These are phyloP conservation scores for Tachysurus vachellii DNA, from an alignment of 2,113 vertebrate species.

Conservation along the genomic window DNA sequence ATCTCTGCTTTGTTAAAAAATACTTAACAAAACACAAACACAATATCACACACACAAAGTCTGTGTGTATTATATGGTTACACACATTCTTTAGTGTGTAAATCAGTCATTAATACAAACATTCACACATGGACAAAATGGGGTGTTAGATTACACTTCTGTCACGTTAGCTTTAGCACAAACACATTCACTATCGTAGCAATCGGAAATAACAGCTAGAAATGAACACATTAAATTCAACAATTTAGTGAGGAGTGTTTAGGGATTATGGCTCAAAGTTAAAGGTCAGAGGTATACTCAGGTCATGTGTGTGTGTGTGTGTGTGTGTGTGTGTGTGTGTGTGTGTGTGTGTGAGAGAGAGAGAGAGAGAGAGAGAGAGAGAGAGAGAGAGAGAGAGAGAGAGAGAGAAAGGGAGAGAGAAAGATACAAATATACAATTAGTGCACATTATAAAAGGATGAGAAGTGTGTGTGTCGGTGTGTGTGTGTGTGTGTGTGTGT, in stretches of 20 bases:
- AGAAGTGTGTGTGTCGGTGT: no score
- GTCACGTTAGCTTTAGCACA: background rate
- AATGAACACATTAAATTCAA: background rate
- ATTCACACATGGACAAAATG: background rate
- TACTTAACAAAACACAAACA: background rate
- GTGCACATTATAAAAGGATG: no score
- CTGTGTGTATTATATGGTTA: background rate
- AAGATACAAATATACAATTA: no score
- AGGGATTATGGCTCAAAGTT: background rate
- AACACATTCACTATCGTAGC: background rate
- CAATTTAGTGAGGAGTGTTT: background rate
- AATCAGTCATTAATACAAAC: background rate
- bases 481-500: slow-evolving; percentile 1
- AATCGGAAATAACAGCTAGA: background rate
- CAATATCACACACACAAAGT: background rate
- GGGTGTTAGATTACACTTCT: background rate
- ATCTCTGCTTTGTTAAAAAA: no score
- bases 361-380: no score
- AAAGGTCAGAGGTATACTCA: background rate
- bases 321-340: background rate
- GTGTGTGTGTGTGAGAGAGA: no score
- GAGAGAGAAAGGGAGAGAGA: no score
- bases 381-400: no score
- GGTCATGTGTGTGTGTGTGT: background rate
- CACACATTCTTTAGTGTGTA: background rate